Conservation (phyloP, 2,888 invertebrate genomes). For the Andrena praecox region DNA sequence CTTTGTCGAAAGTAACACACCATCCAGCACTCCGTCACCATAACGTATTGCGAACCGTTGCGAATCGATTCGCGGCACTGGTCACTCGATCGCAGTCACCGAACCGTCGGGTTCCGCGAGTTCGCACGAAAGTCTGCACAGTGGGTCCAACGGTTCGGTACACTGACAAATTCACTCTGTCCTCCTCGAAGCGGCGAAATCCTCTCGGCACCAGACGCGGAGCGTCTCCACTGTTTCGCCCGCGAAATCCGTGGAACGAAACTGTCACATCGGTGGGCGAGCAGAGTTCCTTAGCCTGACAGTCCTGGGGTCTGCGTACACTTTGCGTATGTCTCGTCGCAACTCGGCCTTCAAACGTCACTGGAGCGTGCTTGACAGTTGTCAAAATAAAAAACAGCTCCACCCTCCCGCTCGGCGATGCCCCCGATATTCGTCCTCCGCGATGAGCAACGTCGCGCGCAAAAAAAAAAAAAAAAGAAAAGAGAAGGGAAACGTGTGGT, state of each 20-base stretch:
- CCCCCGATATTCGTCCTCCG: neutral
- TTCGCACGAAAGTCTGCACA: neutral
- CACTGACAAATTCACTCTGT: constrained; percentile 49
- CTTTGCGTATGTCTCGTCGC: too few relatives aligned
- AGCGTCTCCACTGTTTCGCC: constrained; percentile 8
- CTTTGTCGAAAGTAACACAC: constrained; percentile 10
- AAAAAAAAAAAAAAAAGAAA: neutral
- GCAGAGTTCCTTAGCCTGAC: neutral
- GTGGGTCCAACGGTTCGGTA: constrained; percentile 6
- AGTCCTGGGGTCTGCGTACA: neutral
- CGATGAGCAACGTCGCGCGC: neutral
- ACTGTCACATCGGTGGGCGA: neutral
- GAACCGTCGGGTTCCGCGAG: constrained; percentile 26
- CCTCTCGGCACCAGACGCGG: neutral
- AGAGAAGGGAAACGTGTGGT: neutral
- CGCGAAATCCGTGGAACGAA: too few relatives aligned
- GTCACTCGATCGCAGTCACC: constrained; percentile 33
- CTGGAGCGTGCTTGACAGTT: neutral
- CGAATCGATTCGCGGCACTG: constrained; percentile 44
- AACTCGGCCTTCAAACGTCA: neutral
- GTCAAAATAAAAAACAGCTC: neutral
- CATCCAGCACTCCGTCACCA: constrained; percentile 53
- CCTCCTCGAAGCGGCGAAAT: constrained; percentile 2
- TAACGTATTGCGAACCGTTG: constrained; percentile 21
- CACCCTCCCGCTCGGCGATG: neutral